Conservation (phyloP, 2,113 vertebrate species). For the Upupa epops region DNA sequence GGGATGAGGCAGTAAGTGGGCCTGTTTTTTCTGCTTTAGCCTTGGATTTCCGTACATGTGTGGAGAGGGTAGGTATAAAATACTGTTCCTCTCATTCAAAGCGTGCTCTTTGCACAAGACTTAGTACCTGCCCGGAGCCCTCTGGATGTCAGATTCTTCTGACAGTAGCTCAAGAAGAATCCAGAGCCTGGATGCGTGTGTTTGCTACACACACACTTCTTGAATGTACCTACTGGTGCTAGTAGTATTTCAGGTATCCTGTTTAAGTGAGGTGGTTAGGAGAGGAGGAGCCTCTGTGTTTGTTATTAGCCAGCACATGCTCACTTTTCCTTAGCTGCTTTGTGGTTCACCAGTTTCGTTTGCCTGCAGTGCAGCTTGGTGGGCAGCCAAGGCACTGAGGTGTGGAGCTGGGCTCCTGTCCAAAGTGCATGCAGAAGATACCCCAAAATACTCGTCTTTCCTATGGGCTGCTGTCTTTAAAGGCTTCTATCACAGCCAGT, state of each 20-base stretch:
- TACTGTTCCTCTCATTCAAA: background rate
- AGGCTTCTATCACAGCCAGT: background rate
- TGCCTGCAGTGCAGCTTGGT: conserved; percentile 62
- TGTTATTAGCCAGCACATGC: background rate
- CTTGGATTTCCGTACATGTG: background rate
- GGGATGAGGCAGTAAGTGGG: background rate
- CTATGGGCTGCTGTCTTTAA: background rate
- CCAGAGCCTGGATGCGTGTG: no score
- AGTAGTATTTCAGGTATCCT: background rate
- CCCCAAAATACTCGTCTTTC: background rate
- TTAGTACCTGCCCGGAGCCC: background rate
- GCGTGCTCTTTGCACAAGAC: background rate
- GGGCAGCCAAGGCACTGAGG: conserved; percentile 53
- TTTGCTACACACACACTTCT: background rate
- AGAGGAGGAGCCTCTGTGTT: background rate
- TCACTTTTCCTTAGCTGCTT: background rate
- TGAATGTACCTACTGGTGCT: background rate
- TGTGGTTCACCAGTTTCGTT: conserved; percentile 29
- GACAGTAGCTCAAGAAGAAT: background rate
- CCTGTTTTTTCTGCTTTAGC: background rate
- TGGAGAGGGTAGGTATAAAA: background rate
- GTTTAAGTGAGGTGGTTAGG: background rate
- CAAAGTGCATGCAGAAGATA: background rate
- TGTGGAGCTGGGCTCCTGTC: conserved; percentile 29
- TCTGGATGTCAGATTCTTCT: background rate